Evolutionary conservation across 23 tunicate genomes (phyloP).

Genomic region (Phallusia fumigata): DNA sequence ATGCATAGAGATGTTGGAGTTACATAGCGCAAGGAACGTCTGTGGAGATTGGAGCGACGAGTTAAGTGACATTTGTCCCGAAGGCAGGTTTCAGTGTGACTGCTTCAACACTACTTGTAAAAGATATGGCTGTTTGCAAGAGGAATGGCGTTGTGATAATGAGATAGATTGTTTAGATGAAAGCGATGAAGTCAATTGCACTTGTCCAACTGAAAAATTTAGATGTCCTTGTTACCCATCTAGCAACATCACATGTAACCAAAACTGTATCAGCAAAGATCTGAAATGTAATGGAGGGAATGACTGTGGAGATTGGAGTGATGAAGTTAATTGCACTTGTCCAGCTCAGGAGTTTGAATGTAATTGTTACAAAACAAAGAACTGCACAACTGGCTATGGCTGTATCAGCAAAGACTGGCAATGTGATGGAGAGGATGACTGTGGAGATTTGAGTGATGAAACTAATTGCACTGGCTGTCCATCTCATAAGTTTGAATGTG

Average conservation of each 20-base stretch:
- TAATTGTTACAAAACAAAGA: not conserved
- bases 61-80: not conserved
- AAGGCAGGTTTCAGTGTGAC: not conserved
- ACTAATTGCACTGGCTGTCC: not conserved
- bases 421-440: not conserved
- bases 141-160: not conserved
- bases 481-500: not conserved
- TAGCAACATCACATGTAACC: not conserved
- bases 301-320: conserved; percentile 12
- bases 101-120: conserved; percentile 5
- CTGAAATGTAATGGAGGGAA: not conserved
- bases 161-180: not conserved
- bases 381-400: not conserved
- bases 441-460: conserved; percentile 7
- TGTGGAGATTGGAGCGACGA: conserved; percentile 17
- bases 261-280: not conserved
- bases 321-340: not conserved
- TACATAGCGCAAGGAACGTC: not conserved
- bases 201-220: not conserved
- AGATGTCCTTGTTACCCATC: not conserved
- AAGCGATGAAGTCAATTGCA: conserved; percentile 14
- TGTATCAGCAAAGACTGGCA: not conserved
- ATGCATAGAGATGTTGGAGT: not conserved
- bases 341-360: not conserved
- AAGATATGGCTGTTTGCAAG: not conserved